Evolutionary conservation across 1,140 invertebrate species (phyloP), one percentile per base, ranked within the genome.

Genomic region (Nautilus pompilius): DNA sequence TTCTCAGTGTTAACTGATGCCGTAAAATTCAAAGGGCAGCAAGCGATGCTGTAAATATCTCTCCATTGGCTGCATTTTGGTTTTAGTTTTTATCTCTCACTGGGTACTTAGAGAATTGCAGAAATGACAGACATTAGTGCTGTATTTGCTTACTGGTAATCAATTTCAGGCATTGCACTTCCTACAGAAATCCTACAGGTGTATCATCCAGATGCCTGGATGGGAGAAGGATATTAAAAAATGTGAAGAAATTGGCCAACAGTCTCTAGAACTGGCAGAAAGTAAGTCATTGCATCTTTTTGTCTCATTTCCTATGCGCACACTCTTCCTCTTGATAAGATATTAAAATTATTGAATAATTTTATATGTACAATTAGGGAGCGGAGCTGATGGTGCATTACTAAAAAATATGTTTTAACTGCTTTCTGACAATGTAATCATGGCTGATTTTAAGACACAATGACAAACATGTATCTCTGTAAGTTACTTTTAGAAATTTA

Each of bases 141-240:
- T n/a, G n/a, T n/a, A n/a, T n/a, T n/a, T n/a, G n/a, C n/a, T n/a
- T n/a, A n/a, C n/a, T n/a, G n/a, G n/a, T n/a, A n/a, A n/a, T n/a
- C n/a, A n/a, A n/a, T n/a, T 69, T 22, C 69, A 86, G 87, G 73
- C 87, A 82, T 81, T 85, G 82, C 77, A 83, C 70, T 79, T 78
- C 30, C 79, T 85, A 34, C 85, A 86, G 75, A 87, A 86, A 71
- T 77, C 85, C 36, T 72, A 86, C 54, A 75, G 84, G 51, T 82
- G 76, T 74, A 73, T 77, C 34, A 85, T 83, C 46, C 81, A 88
- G 80, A 80, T 71, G 60, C 71, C 76, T 13, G 81, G 83, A 36
- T 92, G 87, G 90, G 87, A 83, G 75, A 86, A 82, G 65, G 86
- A 84, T 46, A 36, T 70, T 1, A 60, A 70, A 10, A 72, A 71